Conservation (phyloP, 2,113 vertebrate species). For the Alectura lathami region DNA sequence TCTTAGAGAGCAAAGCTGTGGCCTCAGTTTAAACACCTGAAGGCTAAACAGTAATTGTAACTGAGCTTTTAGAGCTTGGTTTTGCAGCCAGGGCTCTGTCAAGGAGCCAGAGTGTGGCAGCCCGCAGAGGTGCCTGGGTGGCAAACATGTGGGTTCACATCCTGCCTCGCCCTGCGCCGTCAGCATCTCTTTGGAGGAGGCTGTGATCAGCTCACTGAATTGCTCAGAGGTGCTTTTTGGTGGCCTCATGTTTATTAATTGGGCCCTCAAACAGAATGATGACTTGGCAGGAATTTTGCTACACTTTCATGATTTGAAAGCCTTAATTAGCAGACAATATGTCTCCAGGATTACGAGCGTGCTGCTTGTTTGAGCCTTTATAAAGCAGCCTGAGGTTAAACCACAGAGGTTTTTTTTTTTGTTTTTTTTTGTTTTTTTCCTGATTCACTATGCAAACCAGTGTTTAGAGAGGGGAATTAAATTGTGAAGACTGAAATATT, state of each 20-base stretch:
- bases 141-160: not conserved
- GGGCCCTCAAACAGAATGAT: conserved; percentile 10
- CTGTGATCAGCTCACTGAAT: not conserved
- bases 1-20: not conserved
- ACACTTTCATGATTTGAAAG: not conserved
- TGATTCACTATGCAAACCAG: not conserved
- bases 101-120: not conserved
- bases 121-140: not conserved
- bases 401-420: not conserved
- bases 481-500: not conserved
- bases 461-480: not conserved
- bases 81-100: not conserved
- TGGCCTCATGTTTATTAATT: conserved; percentile 43
- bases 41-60: not conserved
- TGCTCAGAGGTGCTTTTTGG: conserved; percentile 28
- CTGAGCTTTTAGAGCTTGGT: not conserved
- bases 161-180: not conserved
- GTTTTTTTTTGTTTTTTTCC: not conserved
- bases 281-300: conserved; percentile 30
- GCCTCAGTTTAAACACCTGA: not conserved
- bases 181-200: not conserved
- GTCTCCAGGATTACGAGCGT: not conserved
- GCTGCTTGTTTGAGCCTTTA: not conserved
- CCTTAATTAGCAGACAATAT: not conserved
- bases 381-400: conserved; percentile 13